Evolutionary conservation across 2,797 vertebrate genomes (phyloP).

Genomic region (Coluber constrictor): DNA sequence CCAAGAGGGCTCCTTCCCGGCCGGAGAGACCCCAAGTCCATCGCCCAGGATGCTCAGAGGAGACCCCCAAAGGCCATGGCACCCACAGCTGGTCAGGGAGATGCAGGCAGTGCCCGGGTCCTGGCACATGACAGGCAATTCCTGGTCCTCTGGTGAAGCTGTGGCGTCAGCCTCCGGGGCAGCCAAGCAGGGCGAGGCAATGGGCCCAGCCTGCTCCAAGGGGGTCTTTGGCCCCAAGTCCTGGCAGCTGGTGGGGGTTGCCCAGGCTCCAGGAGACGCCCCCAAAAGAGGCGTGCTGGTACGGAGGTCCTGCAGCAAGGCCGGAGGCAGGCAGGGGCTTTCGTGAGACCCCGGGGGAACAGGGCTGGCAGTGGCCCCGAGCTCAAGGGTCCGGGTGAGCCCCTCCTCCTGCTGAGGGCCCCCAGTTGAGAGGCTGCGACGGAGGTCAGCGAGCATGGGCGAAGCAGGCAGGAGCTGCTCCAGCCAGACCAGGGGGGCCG

Average conservation of each 20-base stretch:
- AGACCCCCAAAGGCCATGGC: background rate
- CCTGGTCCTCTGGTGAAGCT: too few species aligned
- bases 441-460: slow-evolving; percentile 49
- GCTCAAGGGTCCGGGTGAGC: background rate
- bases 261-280: background rate
- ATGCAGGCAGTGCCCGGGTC: background rate
- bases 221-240: background rate
- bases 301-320: accelerated
- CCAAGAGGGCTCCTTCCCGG: background rate
- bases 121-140: background rate
- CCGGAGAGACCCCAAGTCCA: accelerated
- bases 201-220: background rate
- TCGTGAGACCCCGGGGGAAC: accelerated
- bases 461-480: slow-evolving; percentile 62
- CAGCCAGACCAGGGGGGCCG: slow-evolving; percentile 62
- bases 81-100: background rate
- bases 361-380: background rate
- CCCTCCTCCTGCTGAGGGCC: background rate
- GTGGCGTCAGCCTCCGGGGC: background rate
- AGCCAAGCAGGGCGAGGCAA: too few species aligned
- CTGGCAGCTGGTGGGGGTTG: background rate
- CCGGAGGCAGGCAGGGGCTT: accelerated
- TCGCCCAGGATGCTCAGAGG: background rate
- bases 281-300: background rate
- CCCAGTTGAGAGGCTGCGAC: slow-evolving; percentile 43